A percentile compares a stretch with the other conserved stretches of the same genome.
These are phyloP conservation scores for Riptortus pedestris DNA, from an alignment of 1,140 invertebrate species.

Conservation along the genomic window DNA sequence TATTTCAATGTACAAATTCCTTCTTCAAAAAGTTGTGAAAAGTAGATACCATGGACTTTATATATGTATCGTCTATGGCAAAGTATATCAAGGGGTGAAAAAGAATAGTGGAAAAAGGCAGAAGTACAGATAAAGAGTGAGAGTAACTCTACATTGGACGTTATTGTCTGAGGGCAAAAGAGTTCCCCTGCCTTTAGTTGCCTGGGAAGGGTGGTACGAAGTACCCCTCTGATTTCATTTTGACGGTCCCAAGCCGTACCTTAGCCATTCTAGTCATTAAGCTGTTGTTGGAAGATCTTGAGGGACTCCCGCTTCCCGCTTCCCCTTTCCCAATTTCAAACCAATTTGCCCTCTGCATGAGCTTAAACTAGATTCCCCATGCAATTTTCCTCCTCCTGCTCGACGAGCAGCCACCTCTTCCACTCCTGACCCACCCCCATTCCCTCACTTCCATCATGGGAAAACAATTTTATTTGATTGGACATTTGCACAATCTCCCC, in stretches of 20 bases:
- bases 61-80: too few species aligned
- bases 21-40: too few species aligned
- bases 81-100: background rate
- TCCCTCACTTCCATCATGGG: background rate
- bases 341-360: slow-evolving; percentile 21
- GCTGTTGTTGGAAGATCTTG: background rate
- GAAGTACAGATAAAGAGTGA: background rate
- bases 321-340: slow-evolving; percentile 17
- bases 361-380: slow-evolving; percentile 19
- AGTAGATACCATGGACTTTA: too few species aligned
- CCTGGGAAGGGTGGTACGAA: too few species aligned
- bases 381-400: slow-evolving; percentile 16
- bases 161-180: too few species aligned
- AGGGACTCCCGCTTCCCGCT: background rate
- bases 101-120: background rate
- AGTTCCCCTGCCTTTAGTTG: too few species aligned
- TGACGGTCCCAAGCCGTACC: too few species aligned
- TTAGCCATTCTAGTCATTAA: slow-evolving; percentile 20
- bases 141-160: background rate
- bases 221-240: too few species aligned
- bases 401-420: background rate
- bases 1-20: too few species aligned
- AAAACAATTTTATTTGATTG: background rate
- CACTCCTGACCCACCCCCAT: background rate
- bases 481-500: background rate